Percentiles rank a stretch among this genome's conserved stretches.
Conservation (phyloP, 1,140 invertebrate genomes). For the Trachelipus rathkii region DNA sequence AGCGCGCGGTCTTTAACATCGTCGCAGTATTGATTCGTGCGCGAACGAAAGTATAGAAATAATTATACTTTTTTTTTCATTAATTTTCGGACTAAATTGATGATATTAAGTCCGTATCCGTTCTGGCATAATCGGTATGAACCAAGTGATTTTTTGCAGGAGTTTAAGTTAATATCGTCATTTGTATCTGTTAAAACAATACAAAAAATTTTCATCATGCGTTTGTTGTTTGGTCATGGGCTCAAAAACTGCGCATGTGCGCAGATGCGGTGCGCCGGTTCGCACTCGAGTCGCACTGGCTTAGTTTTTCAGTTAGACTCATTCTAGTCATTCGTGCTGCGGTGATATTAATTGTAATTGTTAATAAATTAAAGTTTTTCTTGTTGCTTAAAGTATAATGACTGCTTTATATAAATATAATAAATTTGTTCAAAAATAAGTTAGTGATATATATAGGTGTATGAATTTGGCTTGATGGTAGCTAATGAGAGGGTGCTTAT, state of each 20-base stretch:
- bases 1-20: background rate
- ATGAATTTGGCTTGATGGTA: too few relatives aligned
- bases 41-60: background rate
- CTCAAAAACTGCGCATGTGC: background rate
- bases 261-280: background rate
- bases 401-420: background rate
- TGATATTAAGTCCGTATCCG: background rate
- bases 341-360: too few relatives aligned
- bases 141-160: background rate
- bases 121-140: background rate
- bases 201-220: background rate
- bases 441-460: background rate
- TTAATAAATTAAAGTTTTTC: background rate
- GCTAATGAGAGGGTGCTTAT: background rate
- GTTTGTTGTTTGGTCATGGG: too few relatives aligned
- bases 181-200: background rate
- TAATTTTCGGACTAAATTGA: background rate
- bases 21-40: slow-evolving; percentile 6
- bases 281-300: background rate
- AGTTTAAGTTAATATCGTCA: background rate
- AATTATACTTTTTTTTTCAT: background rate
- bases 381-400: background rate
- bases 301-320: background rate
- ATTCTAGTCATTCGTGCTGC: background rate
- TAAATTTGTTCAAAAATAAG: background rate